Conservation (phyloP, 2,113 vertebrate genomes). For the Xiphorhynchus elegans region DNA sequence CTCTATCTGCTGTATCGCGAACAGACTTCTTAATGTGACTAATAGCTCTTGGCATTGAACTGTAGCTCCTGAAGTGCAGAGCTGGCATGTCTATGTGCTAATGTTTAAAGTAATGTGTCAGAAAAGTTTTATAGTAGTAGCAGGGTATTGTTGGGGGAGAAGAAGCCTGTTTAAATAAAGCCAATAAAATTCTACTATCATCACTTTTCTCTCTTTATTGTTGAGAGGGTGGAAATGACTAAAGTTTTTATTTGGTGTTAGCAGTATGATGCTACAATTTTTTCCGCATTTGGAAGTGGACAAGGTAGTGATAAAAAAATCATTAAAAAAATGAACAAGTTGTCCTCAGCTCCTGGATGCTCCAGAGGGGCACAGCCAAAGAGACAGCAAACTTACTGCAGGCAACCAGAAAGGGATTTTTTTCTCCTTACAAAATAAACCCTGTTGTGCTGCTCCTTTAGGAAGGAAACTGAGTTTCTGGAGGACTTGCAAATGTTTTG, state of each 20-base stretch:
- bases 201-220: slow-evolving; percentile 57
- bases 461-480: slow-evolving; percentile 67
- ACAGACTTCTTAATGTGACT: slow-evolving; percentile 61
- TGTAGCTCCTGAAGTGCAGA: slow-evolving; percentile 59
- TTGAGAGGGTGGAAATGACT: slow-evolving; percentile 50
- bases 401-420: slow-evolving; percentile 1
- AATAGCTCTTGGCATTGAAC: slow-evolving; percentile 53
- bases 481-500: slow-evolving; percentile 58
- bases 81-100: slow-evolving; percentile 36
- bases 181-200: slow-evolving; percentile 49
- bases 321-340: slow-evolving; percentile 25
- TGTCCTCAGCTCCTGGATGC: slow-evolving; percentile 37
- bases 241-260: slow-evolving; percentile 53
- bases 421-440: slow-evolving; percentile 47
- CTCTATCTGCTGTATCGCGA: background rate
- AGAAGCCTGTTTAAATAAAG: slow-evolving; percentile 61
- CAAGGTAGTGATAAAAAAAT: slow-evolving; percentile 48
- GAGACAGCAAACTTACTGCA: background rate
- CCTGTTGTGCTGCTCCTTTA: slow-evolving; percentile 38
- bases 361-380: background rate
- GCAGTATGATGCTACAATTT: slow-evolving; percentile 37
- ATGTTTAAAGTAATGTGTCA: slow-evolving; percentile 70
- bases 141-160: slow-evolving; percentile 54
- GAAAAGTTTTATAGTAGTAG: slow-evolving; percentile 62
- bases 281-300: slow-evolving; percentile 61